Conservation (phyloP, 2,888 invertebrate genomes). For the Seira musarum region DNA sequence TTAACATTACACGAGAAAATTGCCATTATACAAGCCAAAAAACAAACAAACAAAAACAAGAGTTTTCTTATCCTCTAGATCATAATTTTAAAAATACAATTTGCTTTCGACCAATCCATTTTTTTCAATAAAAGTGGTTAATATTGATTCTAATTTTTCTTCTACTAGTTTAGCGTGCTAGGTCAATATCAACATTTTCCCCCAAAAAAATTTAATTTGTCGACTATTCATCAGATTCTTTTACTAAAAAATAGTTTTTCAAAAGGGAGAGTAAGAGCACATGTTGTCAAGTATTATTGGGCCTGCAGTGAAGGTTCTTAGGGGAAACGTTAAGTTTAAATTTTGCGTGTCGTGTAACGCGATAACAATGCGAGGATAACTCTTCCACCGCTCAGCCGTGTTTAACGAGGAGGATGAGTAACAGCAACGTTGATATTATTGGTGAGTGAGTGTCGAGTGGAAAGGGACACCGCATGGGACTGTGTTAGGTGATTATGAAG, state of each 20-base stretch:
- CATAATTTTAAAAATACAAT: background rate
- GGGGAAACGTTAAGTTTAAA: background rate
- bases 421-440: too few relatives aligned
- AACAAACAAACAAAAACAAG: background rate
- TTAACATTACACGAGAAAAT: background rate
- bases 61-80: too few relatives aligned
- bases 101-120: slow-evolving; percentile 35
- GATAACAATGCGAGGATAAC: background rate
- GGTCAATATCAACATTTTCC: background rate
- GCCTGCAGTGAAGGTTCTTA: background rate
- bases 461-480: slow-evolving; percentile 23
- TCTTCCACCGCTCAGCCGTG: background rate
- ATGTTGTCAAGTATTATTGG: background rate
- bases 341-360: background rate
- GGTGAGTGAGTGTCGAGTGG: slow-evolving; percentile 49
- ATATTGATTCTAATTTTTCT: slow-evolving; percentile 11
- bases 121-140: slow-evolving; percentile 9
- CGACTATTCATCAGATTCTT: background rate
- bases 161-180: background rate
- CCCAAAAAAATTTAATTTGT: background rate
- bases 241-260: background rate
- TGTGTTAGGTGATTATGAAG: slow-evolving; percentile 21
- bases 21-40: too few relatives aligned
- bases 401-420: background rate
- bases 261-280: background rate